These are phyloP conservation scores for Bombus waltoni DNA, from an alignment of 1,140 invertebrate species.

Conservation along the genomic window DNA sequence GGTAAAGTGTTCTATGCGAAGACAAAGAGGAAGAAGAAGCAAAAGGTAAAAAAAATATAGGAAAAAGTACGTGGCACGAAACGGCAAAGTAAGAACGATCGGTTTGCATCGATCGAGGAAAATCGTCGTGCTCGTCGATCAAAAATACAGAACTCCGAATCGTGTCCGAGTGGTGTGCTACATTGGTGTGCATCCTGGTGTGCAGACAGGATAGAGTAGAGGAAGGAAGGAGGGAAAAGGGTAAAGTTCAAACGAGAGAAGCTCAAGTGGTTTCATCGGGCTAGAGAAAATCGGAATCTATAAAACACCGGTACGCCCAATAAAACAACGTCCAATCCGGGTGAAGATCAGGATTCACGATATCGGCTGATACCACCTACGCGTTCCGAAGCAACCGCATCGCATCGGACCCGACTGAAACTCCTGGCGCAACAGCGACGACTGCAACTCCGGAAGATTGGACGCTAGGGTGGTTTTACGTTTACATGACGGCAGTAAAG, in stretches of 20 bases:
- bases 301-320: conserved; percentile 66
- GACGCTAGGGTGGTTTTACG: conserved; percentile 47
- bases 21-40: neutral
- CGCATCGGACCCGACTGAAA: conserved; percentile 26
- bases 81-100: neutral
- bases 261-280: conserved; percentile 24
- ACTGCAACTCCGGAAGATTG: conserved; percentile 55
- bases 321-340: conserved; percentile 69
- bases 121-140: conserved; percentile 18
- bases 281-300: conserved; percentile 69
- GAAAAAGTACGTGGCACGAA: neutral
- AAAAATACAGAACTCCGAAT: conserved; percentile 23
- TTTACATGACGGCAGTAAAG: conserved; percentile 64
- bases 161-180: conserved; percentile 16
- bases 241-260: neutral
- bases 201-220: conserved; percentile 13
- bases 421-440: neutral
- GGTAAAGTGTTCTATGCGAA: neutral
- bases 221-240: neutral
- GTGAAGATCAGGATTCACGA: conserved; percentile 46
- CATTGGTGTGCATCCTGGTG: too few species aligned
- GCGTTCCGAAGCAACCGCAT: conserved; percentile 38
- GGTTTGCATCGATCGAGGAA: conserved; percentile 5
- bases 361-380: conserved; percentile 28
- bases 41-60: too few species aligned